phyloP scores from a whole-genome alignment of 2,888 invertebrate species.

The Eristalis arbustorum region DNA sequence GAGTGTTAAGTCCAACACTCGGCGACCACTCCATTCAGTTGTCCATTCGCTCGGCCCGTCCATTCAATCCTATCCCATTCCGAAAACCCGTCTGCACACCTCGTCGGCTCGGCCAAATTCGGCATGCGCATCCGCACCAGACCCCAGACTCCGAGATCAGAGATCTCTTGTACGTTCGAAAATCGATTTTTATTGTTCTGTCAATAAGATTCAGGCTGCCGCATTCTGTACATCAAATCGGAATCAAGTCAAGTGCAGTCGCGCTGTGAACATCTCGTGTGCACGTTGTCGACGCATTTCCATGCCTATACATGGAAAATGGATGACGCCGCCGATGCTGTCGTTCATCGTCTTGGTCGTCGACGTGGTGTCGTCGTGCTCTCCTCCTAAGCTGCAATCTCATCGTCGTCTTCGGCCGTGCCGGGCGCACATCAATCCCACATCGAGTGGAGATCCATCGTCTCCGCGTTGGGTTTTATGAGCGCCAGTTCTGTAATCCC shows the following conservation, averaged over 20 bases:
- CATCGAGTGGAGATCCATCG: neutral
- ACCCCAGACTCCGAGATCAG: constrained; percentile 33
- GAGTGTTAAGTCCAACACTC: constrained; percentile 67
- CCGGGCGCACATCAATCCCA: constrained; percentile 33
- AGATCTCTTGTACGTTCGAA: constrained; percentile 53
- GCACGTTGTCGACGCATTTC: constrained; percentile 49
- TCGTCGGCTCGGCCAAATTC: constrained; percentile 54
- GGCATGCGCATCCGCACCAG: constrained; percentile 37
- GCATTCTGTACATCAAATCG: constrained; percentile 66
- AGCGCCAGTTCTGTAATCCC: constrained; percentile 57
- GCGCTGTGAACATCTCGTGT: constrained; percentile 26
- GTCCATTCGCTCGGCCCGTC: constrained; percentile 51
- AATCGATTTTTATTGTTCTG: constrained; percentile 70
- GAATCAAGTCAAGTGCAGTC: constrained; percentile 66
- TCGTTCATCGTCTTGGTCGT: neutral
- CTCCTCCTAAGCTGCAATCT: constrained; percentile 38
- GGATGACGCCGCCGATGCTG: constrained; percentile 55
- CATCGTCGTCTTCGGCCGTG: constrained; percentile 25
- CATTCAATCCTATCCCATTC: constrained; percentile 40
- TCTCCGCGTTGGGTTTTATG: constrained; percentile 45
- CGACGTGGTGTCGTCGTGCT: constrained; percentile 21
- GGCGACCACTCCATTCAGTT: constrained; percentile 61
- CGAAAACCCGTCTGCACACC: constrained; percentile 27
- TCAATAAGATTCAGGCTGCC: constrained; percentile 68
- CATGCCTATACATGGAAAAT: constrained; percentile 68